Conservation (phyloP, 1,140 invertebrate species). For the Cataglyphis hispanica region DNA sequence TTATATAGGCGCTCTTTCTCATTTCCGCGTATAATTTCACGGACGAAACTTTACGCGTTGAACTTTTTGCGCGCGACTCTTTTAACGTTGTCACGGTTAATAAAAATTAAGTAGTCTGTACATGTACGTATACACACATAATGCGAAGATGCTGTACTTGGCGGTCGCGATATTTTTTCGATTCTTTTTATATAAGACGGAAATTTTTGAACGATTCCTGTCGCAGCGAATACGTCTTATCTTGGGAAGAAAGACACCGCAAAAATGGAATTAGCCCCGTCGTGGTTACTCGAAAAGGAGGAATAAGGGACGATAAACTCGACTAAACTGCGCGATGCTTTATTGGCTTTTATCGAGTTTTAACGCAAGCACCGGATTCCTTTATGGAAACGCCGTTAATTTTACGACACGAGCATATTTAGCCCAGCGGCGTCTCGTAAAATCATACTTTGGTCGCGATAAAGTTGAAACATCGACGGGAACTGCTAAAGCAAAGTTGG, state of each 20-base stretch:
- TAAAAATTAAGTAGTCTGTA: conserved; percentile 38
- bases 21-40: conserved; percentile 15
- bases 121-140: not conserved
- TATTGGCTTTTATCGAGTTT: conserved; percentile 85
- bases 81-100: conserved; percentile 26
- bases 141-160: not conserved
- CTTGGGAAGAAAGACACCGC: conserved; percentile 45
- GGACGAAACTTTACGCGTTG: conserved; percentile 9
- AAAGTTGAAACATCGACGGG: conserved; percentile 84
- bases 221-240: conserved; percentile 57
- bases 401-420: conserved; percentile 85
- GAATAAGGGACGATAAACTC: conserved; percentile 67
- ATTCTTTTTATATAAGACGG: not conserved
- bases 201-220: too few relatives aligned
- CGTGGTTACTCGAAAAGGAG: conserved; percentile 36
- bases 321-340: conserved; percentile 80
- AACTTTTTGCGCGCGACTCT: not conserved
- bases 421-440: conserved; percentile 83
- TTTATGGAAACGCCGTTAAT: conserved; percentile 86
- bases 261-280: conserved; percentile 66
- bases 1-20: not conserved
- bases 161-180: not conserved
- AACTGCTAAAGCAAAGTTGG: conserved; percentile 82
- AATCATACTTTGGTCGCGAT: conserved; percentile 84
- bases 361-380: conserved; percentile 81